A percentile compares a stretch with the other conserved stretches of the same genome.
phyloP scores from a whole-genome alignment of 2,888 invertebrate species.

The Platerodrilus igneus region DNA sequence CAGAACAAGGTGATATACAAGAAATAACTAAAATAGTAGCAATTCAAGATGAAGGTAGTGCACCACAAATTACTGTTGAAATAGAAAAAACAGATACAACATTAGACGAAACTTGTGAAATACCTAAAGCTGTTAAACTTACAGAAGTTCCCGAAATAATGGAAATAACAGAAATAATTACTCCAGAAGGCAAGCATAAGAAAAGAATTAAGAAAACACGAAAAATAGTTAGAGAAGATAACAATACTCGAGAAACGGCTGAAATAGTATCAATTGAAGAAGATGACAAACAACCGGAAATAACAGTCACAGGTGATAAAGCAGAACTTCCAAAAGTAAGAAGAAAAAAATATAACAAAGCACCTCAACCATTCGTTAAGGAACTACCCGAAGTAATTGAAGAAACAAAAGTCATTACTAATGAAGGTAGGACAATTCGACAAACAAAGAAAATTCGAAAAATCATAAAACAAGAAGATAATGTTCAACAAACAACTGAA shows the following conservation, averaged over 20 bases:
- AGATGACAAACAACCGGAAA: constrained; percentile 34
- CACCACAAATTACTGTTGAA: constrained; percentile 43
- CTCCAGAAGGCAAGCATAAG: constrained; percentile 30
- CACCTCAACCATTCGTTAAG: constrained; percentile 46
- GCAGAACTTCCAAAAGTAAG: no score
- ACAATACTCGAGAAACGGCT: constrained; percentile 32
- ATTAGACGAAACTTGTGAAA: no score
- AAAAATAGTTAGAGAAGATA: constrained; percentile 33
- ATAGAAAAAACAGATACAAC: constrained; percentile 30
- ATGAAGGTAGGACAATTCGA: constrained; percentile 26
- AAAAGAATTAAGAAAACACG: constrained; percentile 31
- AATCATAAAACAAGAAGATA: constrained; percentile 39
- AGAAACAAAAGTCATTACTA: constrained; percentile 20
- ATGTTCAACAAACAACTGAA: constrained; percentile 36
- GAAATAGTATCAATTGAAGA: constrained; percentile 41
- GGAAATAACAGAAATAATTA: constrained; percentile 39
- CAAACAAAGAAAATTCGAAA: constrained; percentile 39
- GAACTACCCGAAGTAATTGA: constrained; percentile 40
- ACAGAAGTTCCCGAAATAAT: constrained; percentile 28
- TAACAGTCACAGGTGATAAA: constrained; percentile 33
- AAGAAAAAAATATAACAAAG: constrained; percentile 31
- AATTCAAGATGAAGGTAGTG: constrained; percentile 46
- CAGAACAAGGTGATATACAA: constrained; percentile 37
- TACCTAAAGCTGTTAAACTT: no score
- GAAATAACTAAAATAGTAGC: constrained; percentile 49